A percentile compares a stretch with the other conserved stretches of the same genome.
Evolutionary conservation across 2,888 invertebrate genomes (phyloP).

Genomic region (Mechanitis messenoides): DNA sequence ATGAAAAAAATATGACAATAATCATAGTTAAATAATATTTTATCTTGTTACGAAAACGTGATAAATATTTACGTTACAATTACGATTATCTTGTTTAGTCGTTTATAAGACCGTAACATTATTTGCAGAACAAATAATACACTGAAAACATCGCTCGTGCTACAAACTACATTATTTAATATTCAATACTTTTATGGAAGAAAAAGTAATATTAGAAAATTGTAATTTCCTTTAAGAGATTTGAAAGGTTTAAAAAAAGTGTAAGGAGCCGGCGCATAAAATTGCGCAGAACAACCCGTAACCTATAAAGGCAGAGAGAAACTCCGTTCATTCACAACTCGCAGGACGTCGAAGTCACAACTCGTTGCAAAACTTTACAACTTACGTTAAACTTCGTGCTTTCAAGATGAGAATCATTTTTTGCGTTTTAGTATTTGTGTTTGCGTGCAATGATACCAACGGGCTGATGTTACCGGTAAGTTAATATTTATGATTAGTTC

Average conservation of each 20-base stretch:
- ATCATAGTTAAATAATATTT: not conserved
- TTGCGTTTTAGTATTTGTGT: conserved; percentile 45
- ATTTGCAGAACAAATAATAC: conserved; percentile 56
- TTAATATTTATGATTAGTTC: conserved; percentile 24
- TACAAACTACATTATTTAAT: conserved; percentile 45
- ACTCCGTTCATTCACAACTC: conserved; percentile 64
- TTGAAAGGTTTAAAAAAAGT: conserved; percentile 29
- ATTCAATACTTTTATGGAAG: conserved; percentile 1
- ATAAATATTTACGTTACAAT: conserved; percentile 21
- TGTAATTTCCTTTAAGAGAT: conserved; percentile 9
- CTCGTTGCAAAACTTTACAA: conserved; percentile 36
- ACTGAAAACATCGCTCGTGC: conserved; percentile 61
- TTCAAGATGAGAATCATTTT: conserved; percentile 56
- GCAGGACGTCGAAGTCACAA: conserved; percentile 46
- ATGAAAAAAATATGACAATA: not conserved
- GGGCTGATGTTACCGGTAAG: conserved; percentile 63
- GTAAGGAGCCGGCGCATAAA: conserved; percentile 52
- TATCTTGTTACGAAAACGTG: conserved; percentile 12
- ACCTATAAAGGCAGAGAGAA: conserved; percentile 63
- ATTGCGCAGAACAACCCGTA: conserved; percentile 61
- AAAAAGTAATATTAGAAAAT: conserved; percentile 7
- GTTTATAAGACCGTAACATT: conserved; percentile 35
- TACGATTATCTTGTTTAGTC: conserved; percentile 19
- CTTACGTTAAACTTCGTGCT: conserved; percentile 22
- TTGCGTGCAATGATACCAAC: conserved; percentile 52